Evolutionary conservation across 2,113 vertebrate genomes (phyloP).

Genomic region (Edolisoma coerulescens): DNA sequence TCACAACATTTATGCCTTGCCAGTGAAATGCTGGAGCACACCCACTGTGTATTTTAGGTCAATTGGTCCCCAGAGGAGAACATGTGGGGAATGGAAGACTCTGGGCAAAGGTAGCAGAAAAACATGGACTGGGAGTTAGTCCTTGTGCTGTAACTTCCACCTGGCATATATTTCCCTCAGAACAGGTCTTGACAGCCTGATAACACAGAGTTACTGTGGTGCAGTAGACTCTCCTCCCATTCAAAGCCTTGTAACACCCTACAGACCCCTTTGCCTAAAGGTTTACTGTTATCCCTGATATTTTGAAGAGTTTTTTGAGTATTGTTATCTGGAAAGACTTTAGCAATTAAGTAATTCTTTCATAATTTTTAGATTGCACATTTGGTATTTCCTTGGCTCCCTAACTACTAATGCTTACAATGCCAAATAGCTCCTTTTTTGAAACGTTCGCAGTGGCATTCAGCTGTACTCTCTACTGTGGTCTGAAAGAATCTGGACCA

Average conservation of each 20-base stretch:
- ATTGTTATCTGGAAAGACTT: not conserved
- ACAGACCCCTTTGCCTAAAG: not conserved
- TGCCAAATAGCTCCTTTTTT: not conserved
- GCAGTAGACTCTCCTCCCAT: not conserved
- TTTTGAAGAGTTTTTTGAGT: not conserved
- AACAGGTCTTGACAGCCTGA: not conserved
- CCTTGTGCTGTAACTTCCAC: not conserved
- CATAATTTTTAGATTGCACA: not conserved
- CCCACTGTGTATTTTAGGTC: not conserved
- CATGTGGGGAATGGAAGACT: not conserved
- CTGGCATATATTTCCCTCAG: not conserved
- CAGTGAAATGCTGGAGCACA: not conserved
- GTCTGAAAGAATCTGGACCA: constrained; percentile 37
- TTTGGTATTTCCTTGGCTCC: not conserved
- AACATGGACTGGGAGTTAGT: not conserved
- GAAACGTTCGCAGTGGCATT: not conserved
- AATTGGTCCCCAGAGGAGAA: not conserved
- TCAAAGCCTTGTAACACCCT: not conserved
- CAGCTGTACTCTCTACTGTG: constrained; percentile 1
- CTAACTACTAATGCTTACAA: not conserved
- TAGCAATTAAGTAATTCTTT: not conserved
- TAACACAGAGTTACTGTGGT: not conserved
- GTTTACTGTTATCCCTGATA: not conserved
- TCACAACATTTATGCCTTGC: not conserved
- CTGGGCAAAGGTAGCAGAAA: not conserved